phyloP scores from a whole-genome alignment of 2,113 vertebrate species.

The Nyctereutes procyonoides region DNA sequence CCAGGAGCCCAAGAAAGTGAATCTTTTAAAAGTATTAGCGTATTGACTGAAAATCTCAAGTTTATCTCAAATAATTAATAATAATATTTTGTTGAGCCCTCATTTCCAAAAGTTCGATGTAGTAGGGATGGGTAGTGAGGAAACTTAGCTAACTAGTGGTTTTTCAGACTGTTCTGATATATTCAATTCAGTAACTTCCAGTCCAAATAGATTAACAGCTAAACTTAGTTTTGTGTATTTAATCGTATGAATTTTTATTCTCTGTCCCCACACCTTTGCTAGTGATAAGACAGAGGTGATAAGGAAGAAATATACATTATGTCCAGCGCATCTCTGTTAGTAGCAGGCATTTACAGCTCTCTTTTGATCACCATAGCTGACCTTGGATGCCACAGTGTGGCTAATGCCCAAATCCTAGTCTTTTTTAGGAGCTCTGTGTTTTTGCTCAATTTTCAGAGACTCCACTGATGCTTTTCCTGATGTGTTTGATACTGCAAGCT shows the following conservation, averaged over 20 bases:
- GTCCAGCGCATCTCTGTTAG: not conserved
- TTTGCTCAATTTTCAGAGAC: not conserved
- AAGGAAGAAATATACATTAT: not conserved
- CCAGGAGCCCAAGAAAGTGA: not conserved
- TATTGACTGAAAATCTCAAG: not conserved
- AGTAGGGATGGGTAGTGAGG: not conserved
- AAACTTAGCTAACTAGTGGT: not conserved
- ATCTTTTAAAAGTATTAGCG: not conserved
- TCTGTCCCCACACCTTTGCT: not conserved
- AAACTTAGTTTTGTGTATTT: not conserved
- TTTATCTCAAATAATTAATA: not conserved
- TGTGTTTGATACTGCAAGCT: accelerated
- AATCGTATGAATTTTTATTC: not conserved
- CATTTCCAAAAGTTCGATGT: not conserved
- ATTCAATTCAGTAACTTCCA: not conserved
- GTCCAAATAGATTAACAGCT: not conserved
- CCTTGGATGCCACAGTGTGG: not conserved
- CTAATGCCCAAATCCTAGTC: not conserved
- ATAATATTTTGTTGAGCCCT: not conserved
- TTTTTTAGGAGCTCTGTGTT: not conserved
- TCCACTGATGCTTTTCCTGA: not conserved
- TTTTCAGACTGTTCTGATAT: not conserved
- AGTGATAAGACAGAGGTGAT: not conserved
- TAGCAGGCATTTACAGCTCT: not conserved
- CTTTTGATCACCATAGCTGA: not conserved